Conservation (phyloP, 2,113 vertebrate genomes). For the Pedionomus torquatus region DNA sequence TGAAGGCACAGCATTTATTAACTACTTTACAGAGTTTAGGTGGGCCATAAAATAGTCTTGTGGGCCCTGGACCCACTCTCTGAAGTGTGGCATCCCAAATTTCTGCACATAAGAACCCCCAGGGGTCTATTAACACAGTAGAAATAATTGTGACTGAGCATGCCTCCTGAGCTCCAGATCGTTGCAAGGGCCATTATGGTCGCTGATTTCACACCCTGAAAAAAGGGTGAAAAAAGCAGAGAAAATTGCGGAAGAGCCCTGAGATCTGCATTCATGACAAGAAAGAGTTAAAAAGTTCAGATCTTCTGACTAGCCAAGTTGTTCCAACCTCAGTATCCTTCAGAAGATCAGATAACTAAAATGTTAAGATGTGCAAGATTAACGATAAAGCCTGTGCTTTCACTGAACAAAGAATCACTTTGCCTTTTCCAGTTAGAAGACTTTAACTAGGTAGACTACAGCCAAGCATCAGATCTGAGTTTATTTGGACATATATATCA, state of each 20-base stretch:
- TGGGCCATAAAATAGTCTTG: not conserved
- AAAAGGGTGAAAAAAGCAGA: not conserved
- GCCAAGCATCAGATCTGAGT: not conserved
- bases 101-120: not conserved
- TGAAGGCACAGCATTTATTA: not conserved
- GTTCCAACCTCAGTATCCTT: not conserved
- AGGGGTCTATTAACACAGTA: not conserved
- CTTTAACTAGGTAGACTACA: not conserved
- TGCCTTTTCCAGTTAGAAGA: not conserved
- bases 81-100: not conserved
- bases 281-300: not conserved
- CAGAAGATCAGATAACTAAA: rapidly evolving
- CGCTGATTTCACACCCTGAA: not conserved
- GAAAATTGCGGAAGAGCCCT: not conserved
- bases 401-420: not conserved
- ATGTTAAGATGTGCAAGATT: not conserved
- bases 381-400: not conserved
- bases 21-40: not conserved
- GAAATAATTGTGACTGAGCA: not conserved
- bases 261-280: not conserved
- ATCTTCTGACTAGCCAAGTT: not conserved
- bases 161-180: not conserved
- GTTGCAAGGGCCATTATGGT: not conserved
- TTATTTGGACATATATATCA: not conserved
- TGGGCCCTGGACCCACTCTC: not conserved